Evolutionary conservation across 2,797 vertebrate genomes (phyloP).

Genomic region (Sus cebifrons): DNA sequence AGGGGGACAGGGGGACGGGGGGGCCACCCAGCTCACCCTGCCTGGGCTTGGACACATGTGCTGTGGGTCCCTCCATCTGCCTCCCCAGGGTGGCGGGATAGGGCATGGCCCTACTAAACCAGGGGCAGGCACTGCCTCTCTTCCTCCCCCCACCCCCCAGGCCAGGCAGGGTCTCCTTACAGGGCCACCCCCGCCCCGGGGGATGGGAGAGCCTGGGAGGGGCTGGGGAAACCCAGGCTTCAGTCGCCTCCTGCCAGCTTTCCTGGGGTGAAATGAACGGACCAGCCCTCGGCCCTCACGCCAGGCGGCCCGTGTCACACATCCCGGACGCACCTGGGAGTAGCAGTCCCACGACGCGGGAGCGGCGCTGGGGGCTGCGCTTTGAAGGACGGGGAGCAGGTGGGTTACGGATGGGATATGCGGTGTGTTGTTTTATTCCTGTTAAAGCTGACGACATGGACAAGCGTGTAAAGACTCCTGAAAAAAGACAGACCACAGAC

Average conservation of each 20-base stretch:
- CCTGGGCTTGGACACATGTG: not conserved
- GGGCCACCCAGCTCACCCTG: not conserved
- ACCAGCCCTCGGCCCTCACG: no score
- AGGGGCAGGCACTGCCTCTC: not conserved
- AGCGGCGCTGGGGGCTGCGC: not conserved
- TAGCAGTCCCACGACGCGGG: not conserved
- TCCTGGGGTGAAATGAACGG: not conserved
- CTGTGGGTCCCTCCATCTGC: fast-evolving
- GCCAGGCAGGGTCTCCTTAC: not conserved
- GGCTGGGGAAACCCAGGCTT: not conserved
- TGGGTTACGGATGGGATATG: not conserved
- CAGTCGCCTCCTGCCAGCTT: not conserved
- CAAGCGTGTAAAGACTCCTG: not conserved
- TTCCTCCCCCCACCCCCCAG: not conserved
- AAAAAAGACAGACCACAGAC: not conserved
- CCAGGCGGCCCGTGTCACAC: not conserved
- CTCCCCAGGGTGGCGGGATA: not conserved
- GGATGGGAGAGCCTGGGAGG: no score
- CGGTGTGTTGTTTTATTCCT: fast-evolving
- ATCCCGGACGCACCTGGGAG: not conserved
- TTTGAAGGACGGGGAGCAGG: not conserved
- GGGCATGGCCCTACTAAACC: fast-evolving
- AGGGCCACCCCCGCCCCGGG: not conserved
- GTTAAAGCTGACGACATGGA: fast-evolving
- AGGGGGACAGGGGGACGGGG: fast-evolving